Conservation (phyloP, 2,797 vertebrate genomes). For the Decapterus maruadsi region DNA sequence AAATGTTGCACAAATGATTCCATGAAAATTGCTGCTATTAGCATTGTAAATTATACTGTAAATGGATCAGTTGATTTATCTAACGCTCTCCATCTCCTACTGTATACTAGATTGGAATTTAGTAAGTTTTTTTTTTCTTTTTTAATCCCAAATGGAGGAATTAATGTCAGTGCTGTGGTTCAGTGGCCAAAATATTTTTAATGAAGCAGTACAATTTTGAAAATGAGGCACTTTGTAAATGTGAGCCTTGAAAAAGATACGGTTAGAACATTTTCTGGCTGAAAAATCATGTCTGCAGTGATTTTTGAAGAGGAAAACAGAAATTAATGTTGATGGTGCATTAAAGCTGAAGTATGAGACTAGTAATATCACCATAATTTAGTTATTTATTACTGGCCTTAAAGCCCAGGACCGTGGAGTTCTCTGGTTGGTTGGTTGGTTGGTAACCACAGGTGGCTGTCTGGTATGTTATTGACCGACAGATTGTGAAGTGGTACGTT, state of each 20-base stretch:
- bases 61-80: constrained; percentile 51
- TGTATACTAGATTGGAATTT: constrained; percentile 32
- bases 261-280: background rate
- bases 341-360: constrained; percentile 2
- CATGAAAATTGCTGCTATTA: constrained; percentile 77
- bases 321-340: constrained; percentile 12
- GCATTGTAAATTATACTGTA: constrained; percentile 71
- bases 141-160: constrained; percentile 27
- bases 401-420: constrained; percentile 21
- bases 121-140: constrained; percentile 1
- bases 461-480: constrained; percentile 30
- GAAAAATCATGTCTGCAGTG: constrained; percentile 2
- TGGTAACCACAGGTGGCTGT: constrained; percentile 24
- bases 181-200: constrained; percentile 46
- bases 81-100: constrained; percentile 26
- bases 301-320: constrained; percentile 1
- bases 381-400: constrained; percentile 54
- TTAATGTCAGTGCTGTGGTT: constrained; percentile 31
- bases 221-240: constrained; percentile 70
- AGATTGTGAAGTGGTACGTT: constrained; percentile 22
- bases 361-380: constrained; percentile 19
- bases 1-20: constrained; percentile 80
- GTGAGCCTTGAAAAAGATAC: constrained; percentile 43
- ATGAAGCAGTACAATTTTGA: constrained; percentile 20
- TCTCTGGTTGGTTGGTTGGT: constrained; percentile 7